phyloP scores from a whole-genome alignment of 2,888 invertebrate genomes.

The Atherix ibis region DNA sequence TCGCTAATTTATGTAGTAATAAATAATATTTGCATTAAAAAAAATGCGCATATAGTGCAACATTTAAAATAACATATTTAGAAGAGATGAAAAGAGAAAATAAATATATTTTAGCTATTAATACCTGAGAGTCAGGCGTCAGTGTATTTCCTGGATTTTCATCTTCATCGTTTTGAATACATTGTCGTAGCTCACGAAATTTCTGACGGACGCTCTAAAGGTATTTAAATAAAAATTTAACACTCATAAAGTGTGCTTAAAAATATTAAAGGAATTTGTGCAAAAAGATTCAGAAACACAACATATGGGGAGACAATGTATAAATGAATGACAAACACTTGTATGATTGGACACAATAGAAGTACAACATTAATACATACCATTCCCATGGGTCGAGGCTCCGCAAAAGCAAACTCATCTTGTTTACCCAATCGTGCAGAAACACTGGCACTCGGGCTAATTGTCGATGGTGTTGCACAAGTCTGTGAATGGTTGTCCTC shows the following conservation, averaged over 20 bases:
- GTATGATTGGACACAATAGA: neutral
- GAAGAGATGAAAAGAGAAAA: neutral
- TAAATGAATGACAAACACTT: slow-evolving; percentile 5
- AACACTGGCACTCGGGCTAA: slow-evolving; percentile 26
- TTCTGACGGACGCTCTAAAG: slow-evolving; percentile 45
- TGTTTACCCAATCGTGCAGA: slow-evolving; percentile 16
- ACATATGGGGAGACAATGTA: slow-evolving; percentile 1
- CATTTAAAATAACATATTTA: neutral
- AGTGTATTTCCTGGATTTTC: slow-evolving; percentile 48
- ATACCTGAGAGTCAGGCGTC: slow-evolving; percentile 58
- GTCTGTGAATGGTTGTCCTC: too few species aligned
- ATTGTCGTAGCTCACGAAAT: slow-evolving; percentile 70
- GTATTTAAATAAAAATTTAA: slow-evolving; percentile 1
- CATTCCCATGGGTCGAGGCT: slow-evolving; percentile 28
- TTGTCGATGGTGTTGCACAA: slow-evolving; percentile 27
- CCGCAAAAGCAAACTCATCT: slow-evolving; percentile 24
- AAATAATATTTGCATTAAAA: neutral
- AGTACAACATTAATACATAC: too few species aligned
- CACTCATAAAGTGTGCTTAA: neutral
- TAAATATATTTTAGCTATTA: slow-evolving; percentile 4
- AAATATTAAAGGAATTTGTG: neutral
- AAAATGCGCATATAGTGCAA: neutral
- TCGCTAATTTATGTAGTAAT: neutral
- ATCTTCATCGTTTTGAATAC: slow-evolving; percentile 78
- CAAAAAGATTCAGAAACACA: slow-evolving; percentile 1